Conservation (phyloP, 2,888 invertebrate species). For the Phanerotoma sp. region DNA sequence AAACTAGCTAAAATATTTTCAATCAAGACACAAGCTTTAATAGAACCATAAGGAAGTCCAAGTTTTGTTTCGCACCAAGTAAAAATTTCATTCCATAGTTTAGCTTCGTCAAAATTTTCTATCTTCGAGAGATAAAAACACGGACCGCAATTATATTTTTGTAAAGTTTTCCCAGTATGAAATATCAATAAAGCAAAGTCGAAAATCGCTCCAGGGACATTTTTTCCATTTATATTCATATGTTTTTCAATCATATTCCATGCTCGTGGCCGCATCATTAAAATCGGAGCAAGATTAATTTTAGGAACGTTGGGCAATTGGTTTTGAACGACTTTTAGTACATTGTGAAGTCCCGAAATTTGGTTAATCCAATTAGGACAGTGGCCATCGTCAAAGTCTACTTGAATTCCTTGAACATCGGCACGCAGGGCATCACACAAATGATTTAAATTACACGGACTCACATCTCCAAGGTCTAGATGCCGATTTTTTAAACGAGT, state of each 20-base stretch:
- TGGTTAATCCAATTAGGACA: slow-evolving; percentile 74
- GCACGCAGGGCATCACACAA: slow-evolving; percentile 62
- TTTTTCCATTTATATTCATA: slow-evolving; percentile 64
- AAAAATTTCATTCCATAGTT: slow-evolving; percentile 71
- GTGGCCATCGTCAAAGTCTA: slow-evolving; percentile 72
- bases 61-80: slow-evolving; percentile 64
- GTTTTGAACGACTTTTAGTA: slow-evolving; percentile 62
- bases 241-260: slow-evolving; percentile 75
- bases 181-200: slow-evolving; percentile 70
- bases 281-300: slow-evolving; percentile 62
- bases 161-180: slow-evolving; percentile 64
- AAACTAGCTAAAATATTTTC: slow-evolving; percentile 71
- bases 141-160: slow-evolving; percentile 64
- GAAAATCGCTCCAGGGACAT: slow-evolving; percentile 67
- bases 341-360: slow-evolving; percentile 65
- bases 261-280: slow-evolving; percentile 71
- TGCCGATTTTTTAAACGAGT: slow-evolving; percentile 56
- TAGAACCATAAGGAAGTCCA: slow-evolving; percentile 63
- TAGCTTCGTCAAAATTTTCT: slow-evolving; percentile 67
- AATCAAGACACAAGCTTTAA: slow-evolving; percentile 72
- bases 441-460: slow-evolving; percentile 63
- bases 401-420: slow-evolving; percentile 65
- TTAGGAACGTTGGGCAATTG: slow-evolving; percentile 60
- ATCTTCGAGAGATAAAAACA: slow-evolving; percentile 74
- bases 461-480: slow-evolving; percentile 68